These are phyloP conservation scores for Melanerpes aurifrons DNA, from an alignment of 2,113 vertebrate species.

Conservation along the genomic window DNA sequence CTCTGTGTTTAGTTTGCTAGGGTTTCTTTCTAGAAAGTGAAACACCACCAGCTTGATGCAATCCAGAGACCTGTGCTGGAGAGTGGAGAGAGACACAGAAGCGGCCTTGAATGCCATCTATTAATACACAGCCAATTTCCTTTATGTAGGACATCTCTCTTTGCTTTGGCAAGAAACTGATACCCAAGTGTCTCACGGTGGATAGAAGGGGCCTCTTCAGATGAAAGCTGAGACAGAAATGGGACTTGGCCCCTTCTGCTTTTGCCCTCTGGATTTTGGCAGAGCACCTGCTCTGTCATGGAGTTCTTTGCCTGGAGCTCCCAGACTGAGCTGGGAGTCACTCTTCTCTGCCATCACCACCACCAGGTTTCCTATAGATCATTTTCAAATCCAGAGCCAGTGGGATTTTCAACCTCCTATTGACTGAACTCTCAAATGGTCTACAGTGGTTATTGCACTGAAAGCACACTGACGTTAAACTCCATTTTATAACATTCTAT, in stretches of 20 bases:
- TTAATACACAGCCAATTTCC: background rate
- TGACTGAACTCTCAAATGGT: background rate
- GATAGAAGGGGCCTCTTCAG: background rate
- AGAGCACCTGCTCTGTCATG: background rate
- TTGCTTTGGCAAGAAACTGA: background rate
- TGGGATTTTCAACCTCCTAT: background rate
- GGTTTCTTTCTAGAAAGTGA: background rate
- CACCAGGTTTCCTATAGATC: background rate
- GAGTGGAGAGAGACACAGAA: background rate
- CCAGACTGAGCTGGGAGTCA: background rate
- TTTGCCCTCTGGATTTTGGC: background rate
- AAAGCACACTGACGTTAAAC: background rate
- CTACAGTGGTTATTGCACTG: background rate
- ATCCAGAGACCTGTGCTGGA: background rate
- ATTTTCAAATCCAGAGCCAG: background rate
- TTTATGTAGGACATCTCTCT: fast-evolving
- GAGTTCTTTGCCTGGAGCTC: background rate
- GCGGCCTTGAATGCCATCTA: background rate
- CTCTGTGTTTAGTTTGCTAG: background rate
- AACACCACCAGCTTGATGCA: background rate
- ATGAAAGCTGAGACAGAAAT: background rate
- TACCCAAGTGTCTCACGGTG: background rate
- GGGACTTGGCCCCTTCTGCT: background rate
- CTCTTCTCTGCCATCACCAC: background rate
- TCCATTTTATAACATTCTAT: background rate